Evolutionary conservation across 1,140 invertebrate species (phyloP).

Genomic region (Drosophila busckii): DNA sequence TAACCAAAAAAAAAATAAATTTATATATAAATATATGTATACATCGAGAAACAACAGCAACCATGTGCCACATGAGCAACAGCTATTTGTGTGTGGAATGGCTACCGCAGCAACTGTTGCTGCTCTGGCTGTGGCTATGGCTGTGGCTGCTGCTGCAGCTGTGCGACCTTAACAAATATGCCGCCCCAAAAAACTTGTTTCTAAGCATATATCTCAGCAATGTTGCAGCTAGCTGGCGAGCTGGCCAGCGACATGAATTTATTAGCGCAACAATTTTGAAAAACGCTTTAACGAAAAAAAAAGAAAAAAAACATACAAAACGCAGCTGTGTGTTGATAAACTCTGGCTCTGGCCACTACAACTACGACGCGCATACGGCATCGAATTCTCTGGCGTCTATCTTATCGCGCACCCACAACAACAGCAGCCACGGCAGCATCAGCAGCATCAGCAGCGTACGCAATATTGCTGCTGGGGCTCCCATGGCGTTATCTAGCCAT

Average conservation of each 20-base stretch:
- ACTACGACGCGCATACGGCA: too few relatives aligned
- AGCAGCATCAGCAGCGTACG: conserved; percentile 22
- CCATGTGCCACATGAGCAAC: conserved; percentile 63
- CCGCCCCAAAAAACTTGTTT: conserved; percentile 63
- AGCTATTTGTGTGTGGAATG: conserved; percentile 49
- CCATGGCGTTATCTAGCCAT: conserved; percentile 44
- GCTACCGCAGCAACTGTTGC: conserved; percentile 25
- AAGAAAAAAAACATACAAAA: too few relatives aligned
- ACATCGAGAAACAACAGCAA: conserved; percentile 2
- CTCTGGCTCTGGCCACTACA: conserved; percentile 52
- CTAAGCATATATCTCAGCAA: conserved; percentile 30
- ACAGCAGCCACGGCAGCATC: conserved; percentile 23
- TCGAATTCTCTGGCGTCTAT: conserved; percentile 4
- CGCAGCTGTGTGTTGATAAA: conserved; percentile 59
- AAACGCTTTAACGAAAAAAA: too few relatives aligned
- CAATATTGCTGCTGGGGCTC: conserved; percentile 23
- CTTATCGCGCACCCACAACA: conserved; percentile 71
- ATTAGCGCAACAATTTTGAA: conserved; percentile 42
- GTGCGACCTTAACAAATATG: conserved; percentile 76
- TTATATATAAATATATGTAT: background rate
- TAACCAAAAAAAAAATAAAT: conserved; percentile 15
- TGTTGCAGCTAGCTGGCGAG: conserved; percentile 28
- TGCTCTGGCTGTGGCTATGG: background rate
- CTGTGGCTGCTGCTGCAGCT: conserved; percentile 44
- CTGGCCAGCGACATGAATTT: conserved; percentile 42